These are phyloP conservation scores for Sarotherodon lohbergeri DNA, from an alignment of 2,113 vertebrate genomes.

Conservation along the genomic window DNA sequence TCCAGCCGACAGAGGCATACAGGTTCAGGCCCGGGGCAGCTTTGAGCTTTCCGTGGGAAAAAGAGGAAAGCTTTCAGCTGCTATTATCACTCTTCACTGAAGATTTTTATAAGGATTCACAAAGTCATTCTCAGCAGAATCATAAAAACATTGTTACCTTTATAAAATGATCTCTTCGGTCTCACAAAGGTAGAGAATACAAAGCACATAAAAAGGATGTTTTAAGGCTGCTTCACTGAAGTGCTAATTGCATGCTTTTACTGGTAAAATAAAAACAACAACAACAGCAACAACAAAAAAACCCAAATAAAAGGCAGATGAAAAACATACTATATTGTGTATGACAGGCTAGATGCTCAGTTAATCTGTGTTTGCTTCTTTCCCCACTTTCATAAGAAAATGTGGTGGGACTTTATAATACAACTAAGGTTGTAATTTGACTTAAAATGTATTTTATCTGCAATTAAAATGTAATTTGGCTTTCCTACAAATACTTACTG, in stretches of 20 bases:
- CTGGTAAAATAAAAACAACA: neutral
- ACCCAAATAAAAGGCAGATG: neutral
- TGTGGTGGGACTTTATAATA: neutral
- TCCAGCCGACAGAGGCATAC: neutral
- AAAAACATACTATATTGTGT: neutral
- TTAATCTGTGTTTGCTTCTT: neutral
- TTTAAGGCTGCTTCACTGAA: neutral
- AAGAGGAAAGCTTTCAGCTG: neutral
- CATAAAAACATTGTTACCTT: neutral
- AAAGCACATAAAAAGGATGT: neutral
- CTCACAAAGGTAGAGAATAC: neutral
- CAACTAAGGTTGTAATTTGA: neutral
- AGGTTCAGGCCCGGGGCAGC: neutral
- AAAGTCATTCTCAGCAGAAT: neutral
- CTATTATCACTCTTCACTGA: neutral
- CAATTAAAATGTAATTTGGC: neutral
- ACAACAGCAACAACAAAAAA: accelerated
- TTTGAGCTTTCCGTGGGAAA: neutral
- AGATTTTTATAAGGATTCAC: neutral
- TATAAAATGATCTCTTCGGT: neutral
- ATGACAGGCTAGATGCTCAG: neutral
- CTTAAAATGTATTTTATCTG: neutral
- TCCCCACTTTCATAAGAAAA: neutral
- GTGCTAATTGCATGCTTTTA: neutral
- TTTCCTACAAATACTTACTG: neutral